A percentile compares a stretch with the other conserved stretches of the same genome.
Conservation (phyloP, 2,888 invertebrate species). For the Phragmatobia fuliginosa region DNA sequence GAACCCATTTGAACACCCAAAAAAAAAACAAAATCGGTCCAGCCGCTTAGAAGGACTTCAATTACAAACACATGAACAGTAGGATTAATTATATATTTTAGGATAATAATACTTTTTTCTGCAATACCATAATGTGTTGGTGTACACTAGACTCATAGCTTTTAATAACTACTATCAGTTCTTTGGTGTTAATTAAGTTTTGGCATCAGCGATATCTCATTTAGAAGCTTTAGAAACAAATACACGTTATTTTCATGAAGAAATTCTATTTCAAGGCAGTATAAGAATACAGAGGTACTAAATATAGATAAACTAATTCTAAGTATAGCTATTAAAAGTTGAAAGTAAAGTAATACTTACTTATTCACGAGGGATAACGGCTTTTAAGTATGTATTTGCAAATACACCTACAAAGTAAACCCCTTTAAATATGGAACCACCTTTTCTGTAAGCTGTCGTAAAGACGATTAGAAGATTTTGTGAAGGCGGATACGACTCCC, state of each 20-base stretch:
- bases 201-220: too few relatives aligned
- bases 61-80: too few relatives aligned
- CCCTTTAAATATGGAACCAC: conserved; percentile 13
- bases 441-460: conserved; percentile 9
- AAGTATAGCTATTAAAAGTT: not conserved
- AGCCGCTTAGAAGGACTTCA: too few relatives aligned
- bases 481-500: conserved; percentile 5
- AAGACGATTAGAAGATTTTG: conserved; percentile 15
- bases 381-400: conserved; percentile 11
- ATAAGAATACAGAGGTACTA: too few relatives aligned
- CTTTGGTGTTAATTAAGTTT: not conserved
- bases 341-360: not conserved
- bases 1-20: too few relatives aligned
- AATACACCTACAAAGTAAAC: conserved; percentile 7
- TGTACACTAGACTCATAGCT: too few relatives aligned
- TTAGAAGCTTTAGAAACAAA: not conserved
- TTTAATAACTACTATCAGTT: not conserved
- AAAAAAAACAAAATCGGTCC: too few relatives aligned
- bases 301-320: not conserved
- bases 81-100: too few relatives aligned
- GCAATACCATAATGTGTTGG: too few relatives aligned
- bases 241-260: too few relatives aligned
- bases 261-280: too few relatives aligned
- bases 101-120: too few relatives aligned
- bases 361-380: not conserved